These are phyloP conservation scores for Oceanodroma tethys DNA, from an alignment of 2,113 vertebrate genomes.

Conservation along the genomic window DNA sequence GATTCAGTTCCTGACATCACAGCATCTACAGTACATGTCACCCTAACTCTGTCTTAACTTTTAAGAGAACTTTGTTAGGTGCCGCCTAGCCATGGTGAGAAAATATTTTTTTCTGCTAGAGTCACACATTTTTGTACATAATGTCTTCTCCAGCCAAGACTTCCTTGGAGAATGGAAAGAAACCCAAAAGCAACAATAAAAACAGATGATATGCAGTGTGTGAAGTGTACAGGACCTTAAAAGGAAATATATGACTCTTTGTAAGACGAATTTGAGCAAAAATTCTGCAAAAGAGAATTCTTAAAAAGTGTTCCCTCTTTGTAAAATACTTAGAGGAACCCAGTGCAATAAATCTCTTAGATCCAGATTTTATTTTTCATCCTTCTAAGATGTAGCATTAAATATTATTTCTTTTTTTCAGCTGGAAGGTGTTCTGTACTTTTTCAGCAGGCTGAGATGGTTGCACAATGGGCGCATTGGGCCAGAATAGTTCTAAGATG, in stretches of 20 bases:
- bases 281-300: not conserved
- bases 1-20: not conserved
- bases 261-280: not conserved
- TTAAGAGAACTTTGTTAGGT: not conserved
- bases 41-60: not conserved
- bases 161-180: not conserved
- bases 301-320: not conserved
- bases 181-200: not conserved
- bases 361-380: not conserved
- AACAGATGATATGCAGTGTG: not conserved
- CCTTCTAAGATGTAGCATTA: not conserved
- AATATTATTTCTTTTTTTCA: not conserved
- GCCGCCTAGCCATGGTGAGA: not conserved
- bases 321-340: not conserved
- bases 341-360: not conserved
- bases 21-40: not conserved
- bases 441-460: not conserved
- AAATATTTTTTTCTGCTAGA: not conserved
- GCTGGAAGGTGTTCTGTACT: not conserved
- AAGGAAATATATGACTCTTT: not conserved
- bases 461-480: not conserved
- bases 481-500: not conserved
- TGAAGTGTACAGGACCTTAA: not conserved
- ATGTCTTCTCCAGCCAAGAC: not conserved
- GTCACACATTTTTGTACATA: not conserved